Evolutionary conservation across 2,797 vertebrate genomes (phyloP).

Genomic region (Falco columbarius): DNA sequence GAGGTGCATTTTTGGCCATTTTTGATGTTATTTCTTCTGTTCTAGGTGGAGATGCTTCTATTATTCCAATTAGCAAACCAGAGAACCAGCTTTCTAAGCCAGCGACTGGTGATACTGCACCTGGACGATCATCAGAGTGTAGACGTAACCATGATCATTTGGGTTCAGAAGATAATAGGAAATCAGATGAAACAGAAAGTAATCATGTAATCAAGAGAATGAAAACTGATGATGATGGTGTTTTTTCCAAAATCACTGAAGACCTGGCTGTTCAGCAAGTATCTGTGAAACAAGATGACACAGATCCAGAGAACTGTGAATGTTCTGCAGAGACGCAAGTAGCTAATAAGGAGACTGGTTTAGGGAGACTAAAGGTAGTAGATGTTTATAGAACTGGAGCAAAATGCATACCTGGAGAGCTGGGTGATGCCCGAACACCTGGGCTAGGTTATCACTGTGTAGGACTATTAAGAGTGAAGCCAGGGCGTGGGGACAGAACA

Average conservation of each 20-base stretch:
- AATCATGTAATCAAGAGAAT: conserved; percentile 45
- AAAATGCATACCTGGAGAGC: conserved; percentile 87
- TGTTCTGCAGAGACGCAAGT: neutral
- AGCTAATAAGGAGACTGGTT: neutral
- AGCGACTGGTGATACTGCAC: neutral
- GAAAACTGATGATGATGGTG: neutral
- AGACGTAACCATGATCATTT: neutral
- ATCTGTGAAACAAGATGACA: neutral
- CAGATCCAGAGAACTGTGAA: neutral
- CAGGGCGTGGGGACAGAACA: conserved; percentile 90
- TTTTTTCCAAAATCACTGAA: neutral
- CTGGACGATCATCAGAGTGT: neutral
- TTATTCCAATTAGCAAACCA: conserved; percentile 83
- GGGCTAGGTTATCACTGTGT: conserved; percentile 84
- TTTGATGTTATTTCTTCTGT: neutral
- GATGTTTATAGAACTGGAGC: conserved; percentile 92
- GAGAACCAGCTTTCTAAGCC: conserved; percentile 77
- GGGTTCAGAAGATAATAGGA: conserved; percentile 70
- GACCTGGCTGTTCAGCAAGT: neutral
- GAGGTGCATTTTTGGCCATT: neutral
- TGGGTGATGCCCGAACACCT: conserved; percentile 75
- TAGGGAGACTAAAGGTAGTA: neutral
- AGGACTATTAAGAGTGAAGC: conserved; percentile 89
- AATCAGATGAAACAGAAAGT: neutral
- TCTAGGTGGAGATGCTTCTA: conserved; percentile 94